Conservation (phyloP, 2,113 vertebrate species). For the Antechinus flavipes region DNA sequence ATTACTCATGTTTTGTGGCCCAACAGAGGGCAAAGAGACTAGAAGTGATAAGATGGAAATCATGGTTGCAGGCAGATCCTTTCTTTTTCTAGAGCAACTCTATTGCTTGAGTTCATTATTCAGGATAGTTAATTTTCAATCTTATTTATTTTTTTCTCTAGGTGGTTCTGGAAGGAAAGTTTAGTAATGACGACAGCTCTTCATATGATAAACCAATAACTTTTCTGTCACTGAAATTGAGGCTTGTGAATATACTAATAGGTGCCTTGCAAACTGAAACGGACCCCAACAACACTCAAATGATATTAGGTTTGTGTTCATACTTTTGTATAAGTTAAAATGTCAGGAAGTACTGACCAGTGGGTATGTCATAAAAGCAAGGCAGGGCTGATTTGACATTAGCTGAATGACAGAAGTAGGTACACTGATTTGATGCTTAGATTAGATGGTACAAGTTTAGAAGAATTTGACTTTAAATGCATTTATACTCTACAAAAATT, state of each 20-base stretch:
- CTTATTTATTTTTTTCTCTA: constrained; percentile 77
- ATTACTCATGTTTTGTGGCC: not conserved
- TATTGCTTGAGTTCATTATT: not conserved
- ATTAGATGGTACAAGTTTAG: not conserved
- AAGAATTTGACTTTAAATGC: not conserved
- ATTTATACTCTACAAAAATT: not conserved
- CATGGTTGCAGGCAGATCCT: constrained; percentile 16
- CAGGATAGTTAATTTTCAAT: constrained; percentile 47
- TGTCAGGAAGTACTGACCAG: not conserved
- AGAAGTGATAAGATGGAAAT: not conserved
- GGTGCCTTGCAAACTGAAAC: constrained; percentile 97
- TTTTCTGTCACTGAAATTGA: constrained; percentile 94
- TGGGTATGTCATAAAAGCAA: not conserved
- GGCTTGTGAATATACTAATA: constrained; percentile 96
- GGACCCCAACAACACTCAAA: constrained; percentile 96
- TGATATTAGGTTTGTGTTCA: constrained; percentile 92
- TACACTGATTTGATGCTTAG: not conserved
- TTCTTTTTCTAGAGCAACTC: not conserved
- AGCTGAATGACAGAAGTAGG: not conserved
- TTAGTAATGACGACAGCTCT: constrained; percentile 94
- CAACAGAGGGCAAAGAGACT: constrained; percentile 3
- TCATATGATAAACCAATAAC: constrained; percentile 94
- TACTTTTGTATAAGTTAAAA: constrained; percentile 48
- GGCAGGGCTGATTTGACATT: not conserved
- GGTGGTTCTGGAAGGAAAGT: constrained; percentile 97